Conservation (phyloP, 2,797 vertebrate species). For the Gephyroberyx darwinii region DNA sequence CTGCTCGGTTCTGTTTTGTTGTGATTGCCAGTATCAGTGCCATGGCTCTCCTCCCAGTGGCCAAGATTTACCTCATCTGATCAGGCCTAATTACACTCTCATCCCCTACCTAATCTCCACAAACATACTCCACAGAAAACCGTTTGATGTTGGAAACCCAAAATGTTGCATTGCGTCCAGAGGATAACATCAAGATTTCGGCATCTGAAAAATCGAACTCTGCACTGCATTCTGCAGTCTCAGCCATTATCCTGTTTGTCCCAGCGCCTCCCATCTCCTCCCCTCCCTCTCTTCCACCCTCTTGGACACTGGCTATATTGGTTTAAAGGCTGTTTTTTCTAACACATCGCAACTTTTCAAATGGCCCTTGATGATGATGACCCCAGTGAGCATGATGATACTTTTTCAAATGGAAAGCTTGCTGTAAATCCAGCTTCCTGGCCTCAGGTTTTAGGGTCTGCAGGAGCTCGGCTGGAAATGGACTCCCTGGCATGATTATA, state of each 20-base stretch:
- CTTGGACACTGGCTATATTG: constrained; percentile 29
- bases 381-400: constrained; percentile 59
- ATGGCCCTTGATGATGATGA: constrained; percentile 58
- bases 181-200: constrained; percentile 48
- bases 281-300: neutral
- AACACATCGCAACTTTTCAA: constrained; percentile 63
- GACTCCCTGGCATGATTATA: constrained; percentile 51
- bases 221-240: constrained; percentile 43
- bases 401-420: constrained; percentile 58
- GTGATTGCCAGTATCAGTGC: constrained; percentile 54
- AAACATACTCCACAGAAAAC: constrained; percentile 49
- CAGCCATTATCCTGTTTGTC: constrained; percentile 46
- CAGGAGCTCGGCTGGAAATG: constrained; percentile 45
- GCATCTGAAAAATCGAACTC: constrained; percentile 35
- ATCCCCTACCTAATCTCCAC: constrained; percentile 61
- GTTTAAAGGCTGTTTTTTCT: constrained; percentile 42
- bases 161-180: constrained; percentile 37
- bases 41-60: constrained; percentile 51
- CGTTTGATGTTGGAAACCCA: constrained; percentile 32
- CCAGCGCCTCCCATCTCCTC: constrained; percentile 6
- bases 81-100: constrained; percentile 56
- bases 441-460: constrained; percentile 45
- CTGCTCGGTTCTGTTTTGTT: constrained; percentile 36
- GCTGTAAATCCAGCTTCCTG: constrained; percentile 71
- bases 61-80: constrained; percentile 62